phyloP scores from a whole-genome alignment of 35 echinoderm and acorn worm species.

The Heliocidaris erythrogramma region DNA sequence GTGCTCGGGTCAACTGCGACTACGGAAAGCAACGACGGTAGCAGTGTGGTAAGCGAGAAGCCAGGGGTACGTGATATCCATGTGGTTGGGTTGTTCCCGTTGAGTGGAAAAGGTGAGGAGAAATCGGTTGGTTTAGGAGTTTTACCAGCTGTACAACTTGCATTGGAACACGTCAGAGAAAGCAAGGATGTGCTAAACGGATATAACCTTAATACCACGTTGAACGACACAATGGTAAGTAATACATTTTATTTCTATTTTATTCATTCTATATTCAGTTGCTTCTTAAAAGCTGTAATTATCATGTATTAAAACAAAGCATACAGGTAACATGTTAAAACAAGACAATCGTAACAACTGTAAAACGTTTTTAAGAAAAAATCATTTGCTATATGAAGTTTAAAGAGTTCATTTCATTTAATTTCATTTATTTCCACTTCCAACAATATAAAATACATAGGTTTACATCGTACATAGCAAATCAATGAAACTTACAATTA shows the following conservation, averaged over 20 bases:
- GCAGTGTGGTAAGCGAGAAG: neutral
- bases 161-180: constrained; percentile 68
- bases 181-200: constrained; percentile 58
- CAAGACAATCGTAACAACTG: too few relatives aligned
- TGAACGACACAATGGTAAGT: constrained; percentile 82
- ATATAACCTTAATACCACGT: constrained; percentile 60
- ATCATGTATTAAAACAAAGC: too few relatives aligned
- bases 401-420: too few relatives aligned
- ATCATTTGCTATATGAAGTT: too few relatives aligned
- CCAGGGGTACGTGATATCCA: constrained; percentile 50
- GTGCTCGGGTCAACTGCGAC: neutral
- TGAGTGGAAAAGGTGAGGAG: constrained; percentile 45
- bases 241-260: neutral
- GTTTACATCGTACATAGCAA: too few relatives aligned
- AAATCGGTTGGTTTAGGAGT: constrained; percentile 63
- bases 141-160: constrained; percentile 74
- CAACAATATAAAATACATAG: too few relatives aligned
- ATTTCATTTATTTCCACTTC: too few relatives aligned
- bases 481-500: too few relatives aligned
- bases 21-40: neutral
- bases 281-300: neutral
- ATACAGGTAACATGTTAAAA: too few relatives aligned
- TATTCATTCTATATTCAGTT: neutral
- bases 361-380: too few relatives aligned
- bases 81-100: constrained; percentile 73